Base-by-base conservation (phyloP, 2,797 vertebrate genomes). In the Eulemur mongoz region DNA sequence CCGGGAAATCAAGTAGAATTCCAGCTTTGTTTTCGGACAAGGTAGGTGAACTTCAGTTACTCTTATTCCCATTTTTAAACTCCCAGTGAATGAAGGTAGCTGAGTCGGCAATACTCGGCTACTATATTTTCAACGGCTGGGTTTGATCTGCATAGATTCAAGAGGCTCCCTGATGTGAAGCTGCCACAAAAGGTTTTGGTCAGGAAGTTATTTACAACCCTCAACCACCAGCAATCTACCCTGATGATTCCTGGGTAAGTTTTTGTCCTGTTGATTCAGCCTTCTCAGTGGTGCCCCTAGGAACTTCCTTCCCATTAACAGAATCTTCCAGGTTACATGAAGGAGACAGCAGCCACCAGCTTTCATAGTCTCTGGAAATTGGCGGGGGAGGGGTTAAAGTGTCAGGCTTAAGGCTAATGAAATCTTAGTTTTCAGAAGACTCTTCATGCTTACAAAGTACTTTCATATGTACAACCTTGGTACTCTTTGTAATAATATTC, bases 131-230 rank as follows among this genome's bases (percentile, higher is more conserved):
- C 67, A 57, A 1, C 10, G 45, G 22, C 15, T 93, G 54, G 59
- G 40, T 65, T 94, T 96, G 79, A 83, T 38, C 75, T 80, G 43
- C 18, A 12, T 1, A 50, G 57, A 78, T 89, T 82, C 45, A 45
- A 79, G 54, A 93, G 27, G 63, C 30, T 89, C 27, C 23, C 61
- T 93, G 57, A n/a, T 67, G 88, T 79, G 63, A 69, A 40, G 48
- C 23, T 59, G 59, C n/a, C 67, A 52, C 59, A 76, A 69, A 89
- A 73, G 17, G 43, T 80, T 91, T 87, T 79, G 97, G n/a, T 93
- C 73, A 88, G 76, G 45, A 91, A 95, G 48, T 82, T 25, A 70
- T 75, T 93, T 52, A 79, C 35, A 94, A 94, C 13, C 57, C 57
- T 78, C 78, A 81, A 79, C 59, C 63, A 69, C 38, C 20, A 95